phyloP scores from a whole-genome alignment of 2,797 vertebrate species.

The Emydoidea blandingii region DNA sequence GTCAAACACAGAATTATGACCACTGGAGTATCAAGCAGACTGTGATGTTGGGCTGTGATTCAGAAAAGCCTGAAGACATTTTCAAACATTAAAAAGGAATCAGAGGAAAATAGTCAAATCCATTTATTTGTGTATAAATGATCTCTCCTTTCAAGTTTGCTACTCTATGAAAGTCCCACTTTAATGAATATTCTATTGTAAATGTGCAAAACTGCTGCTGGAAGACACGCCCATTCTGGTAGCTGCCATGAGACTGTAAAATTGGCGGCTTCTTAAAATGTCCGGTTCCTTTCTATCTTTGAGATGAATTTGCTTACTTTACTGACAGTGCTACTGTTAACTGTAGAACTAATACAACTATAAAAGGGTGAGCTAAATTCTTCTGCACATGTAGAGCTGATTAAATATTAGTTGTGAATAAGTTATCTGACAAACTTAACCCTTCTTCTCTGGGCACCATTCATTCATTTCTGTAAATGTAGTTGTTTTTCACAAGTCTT shows the following conservation, averaged over 20 bases:
- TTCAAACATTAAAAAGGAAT: neutral
- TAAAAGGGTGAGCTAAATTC: constrained; percentile 2
- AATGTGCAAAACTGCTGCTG: neutral
- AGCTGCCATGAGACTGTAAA: neutral
- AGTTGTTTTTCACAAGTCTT: neutral
- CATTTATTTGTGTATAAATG: neutral
- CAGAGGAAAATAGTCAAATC: neutral
- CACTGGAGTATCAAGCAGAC: neutral
- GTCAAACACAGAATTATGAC: constrained; percentile 1
- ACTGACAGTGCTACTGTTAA: neutral
- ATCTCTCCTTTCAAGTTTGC: neutral
- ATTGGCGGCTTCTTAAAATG: neutral
- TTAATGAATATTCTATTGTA: neutral
- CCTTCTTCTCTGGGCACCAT: neutral
- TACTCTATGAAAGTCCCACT: neutral
- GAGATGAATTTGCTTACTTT: neutral
- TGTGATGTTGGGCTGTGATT: neutral
- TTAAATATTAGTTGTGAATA: constrained; percentile 1
- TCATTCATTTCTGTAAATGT: neutral
- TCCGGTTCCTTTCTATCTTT: neutral
- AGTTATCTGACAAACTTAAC: accelerated
- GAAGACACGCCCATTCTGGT: neutral
- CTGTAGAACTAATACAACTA: neutral
- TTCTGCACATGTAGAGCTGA: neutral
- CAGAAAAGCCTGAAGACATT: neutral